These are phyloP conservation scores for Aldrovandia affinis DNA, from an alignment of 2,797 vertebrate genomes.

Conservation along the genomic window DNA sequence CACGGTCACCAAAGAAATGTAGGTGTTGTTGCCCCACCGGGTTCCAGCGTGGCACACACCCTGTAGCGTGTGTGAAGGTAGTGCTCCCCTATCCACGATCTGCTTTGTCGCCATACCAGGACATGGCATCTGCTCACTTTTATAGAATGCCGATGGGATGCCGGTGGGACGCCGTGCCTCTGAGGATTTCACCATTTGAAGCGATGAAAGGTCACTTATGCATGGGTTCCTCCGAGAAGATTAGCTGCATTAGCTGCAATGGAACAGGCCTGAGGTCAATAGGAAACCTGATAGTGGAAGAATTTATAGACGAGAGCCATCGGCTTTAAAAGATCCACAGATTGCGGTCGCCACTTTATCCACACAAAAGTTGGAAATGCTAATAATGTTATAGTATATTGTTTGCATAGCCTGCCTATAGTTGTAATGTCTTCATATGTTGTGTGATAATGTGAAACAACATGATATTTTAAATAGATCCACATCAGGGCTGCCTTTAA, in stretches of 20 bases:
- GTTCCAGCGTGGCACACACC: no score
- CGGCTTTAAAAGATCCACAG: neutral
- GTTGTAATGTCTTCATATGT: no score
- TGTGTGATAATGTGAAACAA: neutral
- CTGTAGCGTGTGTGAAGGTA: no score
- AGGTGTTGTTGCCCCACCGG: no score
- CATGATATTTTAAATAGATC: neutral
- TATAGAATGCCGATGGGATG: no score
- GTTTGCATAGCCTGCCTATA: neutral
- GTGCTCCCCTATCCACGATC: no score
- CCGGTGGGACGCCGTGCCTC: neutral
- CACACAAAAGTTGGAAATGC: neutral
- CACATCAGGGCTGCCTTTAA: no score
- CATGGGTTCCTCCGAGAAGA: constrained; percentile 21
- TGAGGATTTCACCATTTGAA: constrained; percentile 33
- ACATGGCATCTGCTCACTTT: no score
- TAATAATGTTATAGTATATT: neutral
- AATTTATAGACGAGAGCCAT: constrained; percentile 17
- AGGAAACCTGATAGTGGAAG: constrained; percentile 17
- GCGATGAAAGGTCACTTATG: constrained; percentile 27
- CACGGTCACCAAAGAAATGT: no score
- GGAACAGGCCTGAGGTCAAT: constrained; percentile 16
- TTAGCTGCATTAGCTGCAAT: constrained; percentile 21
- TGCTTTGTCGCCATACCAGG: no score
- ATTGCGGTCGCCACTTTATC: neutral